These are phyloP conservation scores for Solea senegalensis DNA, from an alignment of 2,113 vertebrate genomes.

Conservation along the genomic window DNA sequence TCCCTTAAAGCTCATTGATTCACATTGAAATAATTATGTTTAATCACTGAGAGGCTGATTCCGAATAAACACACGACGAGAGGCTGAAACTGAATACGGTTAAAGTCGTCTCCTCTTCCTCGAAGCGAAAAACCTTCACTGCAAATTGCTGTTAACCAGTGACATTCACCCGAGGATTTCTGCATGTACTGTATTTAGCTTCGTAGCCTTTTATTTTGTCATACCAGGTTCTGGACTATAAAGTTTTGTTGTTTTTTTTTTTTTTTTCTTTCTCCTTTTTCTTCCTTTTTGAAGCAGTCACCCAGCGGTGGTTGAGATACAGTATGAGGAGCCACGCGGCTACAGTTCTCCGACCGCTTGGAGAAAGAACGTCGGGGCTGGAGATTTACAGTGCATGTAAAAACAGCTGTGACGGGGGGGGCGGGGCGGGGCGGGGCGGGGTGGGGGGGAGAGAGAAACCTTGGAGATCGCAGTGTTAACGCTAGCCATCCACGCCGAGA, in stretches of 20 bases:
- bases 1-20: slow-evolving; percentile 63
- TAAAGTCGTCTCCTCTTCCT: slow-evolving; percentile 37
- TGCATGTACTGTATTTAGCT: slow-evolving; percentile 69
- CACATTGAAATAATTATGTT: slow-evolving; percentile 58
- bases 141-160: slow-evolving; percentile 52
- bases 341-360: slow-evolving; percentile 19
- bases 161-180: slow-evolving; percentile 50
- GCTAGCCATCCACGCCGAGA: slow-evolving; percentile 58
- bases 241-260: background rate
- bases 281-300: slow-evolving; percentile 11
- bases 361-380: slow-evolving; percentile 20
- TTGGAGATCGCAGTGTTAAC: slow-evolving; percentile 52
- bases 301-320: slow-evolving; percentile 20
- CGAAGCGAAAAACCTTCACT: slow-evolving; percentile 43
- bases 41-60: slow-evolving; percentile 52
- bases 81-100: slow-evolving; percentile 42
- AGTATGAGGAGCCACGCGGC: background rate
- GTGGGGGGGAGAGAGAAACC: background rate
- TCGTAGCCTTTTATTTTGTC: slow-evolving; percentile 47
- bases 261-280: slow-evolving; percentile 4
- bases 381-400: slow-evolving; percentile 65
- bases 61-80: slow-evolving; percentile 38
- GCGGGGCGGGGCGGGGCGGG: too few relatives aligned
- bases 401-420: slow-evolving; percentile 37
- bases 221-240: slow-evolving; percentile 25